Conservation (phyloP, 2,113 vertebrate species). For the Anoplopoma fimbria region DNA sequence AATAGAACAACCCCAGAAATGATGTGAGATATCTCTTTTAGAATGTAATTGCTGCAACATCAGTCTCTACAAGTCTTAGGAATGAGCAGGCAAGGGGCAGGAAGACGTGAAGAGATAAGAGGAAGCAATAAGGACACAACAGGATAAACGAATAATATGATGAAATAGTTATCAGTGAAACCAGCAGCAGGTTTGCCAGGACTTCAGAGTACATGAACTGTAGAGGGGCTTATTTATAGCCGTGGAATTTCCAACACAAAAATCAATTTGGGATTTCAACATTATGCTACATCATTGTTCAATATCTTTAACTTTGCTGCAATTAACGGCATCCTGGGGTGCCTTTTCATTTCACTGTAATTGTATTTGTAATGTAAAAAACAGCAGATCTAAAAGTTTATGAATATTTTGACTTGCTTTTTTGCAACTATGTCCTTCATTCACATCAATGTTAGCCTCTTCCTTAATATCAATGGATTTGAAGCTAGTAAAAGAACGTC, state of each 20-base stretch:
- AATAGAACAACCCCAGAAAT: constrained; percentile 29
- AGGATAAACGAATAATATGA: constrained; percentile 36
- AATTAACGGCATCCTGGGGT: not conserved
- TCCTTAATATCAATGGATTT: not conserved
- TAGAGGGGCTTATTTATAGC: not conserved
- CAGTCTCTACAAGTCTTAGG: not conserved
- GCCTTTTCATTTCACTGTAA: constrained; percentile 15
- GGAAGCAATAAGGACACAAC: constrained; percentile 14
- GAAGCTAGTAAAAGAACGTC: not conserved
- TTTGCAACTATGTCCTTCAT: not conserved
- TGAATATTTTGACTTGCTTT: constrained; percentile 1
- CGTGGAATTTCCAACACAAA: not conserved
- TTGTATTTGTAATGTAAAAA: constrained; percentile 11
- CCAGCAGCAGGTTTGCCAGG: not conserved
- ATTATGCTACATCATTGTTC: not conserved
- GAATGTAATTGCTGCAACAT: constrained; percentile 22
- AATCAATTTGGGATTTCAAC: not conserved
- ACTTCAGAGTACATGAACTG: not conserved
- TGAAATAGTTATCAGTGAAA: constrained; percentile 23
- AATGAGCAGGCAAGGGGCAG: constrained; percentile 30
- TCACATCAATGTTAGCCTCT: not conserved
- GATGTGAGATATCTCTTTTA: constrained; percentile 14
- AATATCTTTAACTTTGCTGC: not conserved
- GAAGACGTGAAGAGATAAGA: constrained; percentile 42
- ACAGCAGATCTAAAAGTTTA: not conserved